Evolutionary conservation across 2,797 vertebrate species (phyloP).

Genomic region (Sphenopsis melanotis): DNA sequence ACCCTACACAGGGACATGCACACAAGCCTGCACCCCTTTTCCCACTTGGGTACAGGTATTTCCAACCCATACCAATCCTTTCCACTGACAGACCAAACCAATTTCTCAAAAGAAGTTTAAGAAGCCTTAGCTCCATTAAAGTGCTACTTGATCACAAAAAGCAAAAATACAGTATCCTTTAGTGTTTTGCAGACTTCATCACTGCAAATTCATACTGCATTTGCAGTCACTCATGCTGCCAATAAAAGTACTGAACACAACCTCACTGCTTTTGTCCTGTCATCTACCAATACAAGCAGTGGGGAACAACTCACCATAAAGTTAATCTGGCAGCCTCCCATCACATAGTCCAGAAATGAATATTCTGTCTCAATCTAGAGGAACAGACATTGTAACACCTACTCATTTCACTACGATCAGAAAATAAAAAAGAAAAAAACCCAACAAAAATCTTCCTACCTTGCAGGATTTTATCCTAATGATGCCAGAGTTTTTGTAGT

Average conservation of each 20-base stretch:
- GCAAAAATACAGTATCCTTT: neutral
- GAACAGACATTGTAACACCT: neutral
- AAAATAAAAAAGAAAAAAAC: neutral
- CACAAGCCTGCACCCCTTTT: neutral
- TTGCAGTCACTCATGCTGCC: neutral
- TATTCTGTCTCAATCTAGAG: slow-evolving; percentile 80
- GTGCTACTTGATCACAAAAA: neutral
- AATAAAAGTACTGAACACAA: neutral
- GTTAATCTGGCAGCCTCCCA: slow-evolving; percentile 95
- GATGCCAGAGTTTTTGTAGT: slow-evolving; percentile 90
- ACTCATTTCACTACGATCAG: neutral
- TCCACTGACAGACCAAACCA: neutral
- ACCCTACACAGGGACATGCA: neutral
- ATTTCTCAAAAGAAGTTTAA: neutral
- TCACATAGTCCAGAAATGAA: slow-evolving; percentile 91
- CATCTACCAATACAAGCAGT: neutral
- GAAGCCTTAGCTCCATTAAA: neutral
- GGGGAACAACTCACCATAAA: slow-evolving; percentile 85
- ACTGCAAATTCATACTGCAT: neutral
- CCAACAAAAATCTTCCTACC: slow-evolving; percentile 64
- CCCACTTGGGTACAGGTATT: neutral
- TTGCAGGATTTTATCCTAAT: slow-evolving; percentile 84
- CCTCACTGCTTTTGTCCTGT: neutral
- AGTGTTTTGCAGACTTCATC: neutral
- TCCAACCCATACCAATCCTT: neutral